Evolutionary conservation across 2,797 vertebrate species (phyloP).

Genomic region (Coendou prehensilis): DNA sequence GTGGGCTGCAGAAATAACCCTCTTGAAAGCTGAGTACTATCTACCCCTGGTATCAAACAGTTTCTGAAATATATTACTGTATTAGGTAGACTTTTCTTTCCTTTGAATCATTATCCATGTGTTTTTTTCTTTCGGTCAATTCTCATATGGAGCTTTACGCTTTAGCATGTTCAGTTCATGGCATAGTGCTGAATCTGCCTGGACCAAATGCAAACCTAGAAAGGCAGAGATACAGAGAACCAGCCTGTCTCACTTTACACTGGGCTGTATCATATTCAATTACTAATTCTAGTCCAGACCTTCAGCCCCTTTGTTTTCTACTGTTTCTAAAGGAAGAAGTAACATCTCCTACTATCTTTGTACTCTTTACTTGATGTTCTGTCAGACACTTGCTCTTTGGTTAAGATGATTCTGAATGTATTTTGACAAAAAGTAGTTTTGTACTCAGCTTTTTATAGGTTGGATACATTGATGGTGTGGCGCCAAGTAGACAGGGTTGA

Average conservation of each 20-base stretch:
- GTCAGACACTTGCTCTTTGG: background rate
- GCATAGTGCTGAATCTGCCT: background rate
- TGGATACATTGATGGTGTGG: background rate
- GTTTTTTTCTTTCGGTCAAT: background rate
- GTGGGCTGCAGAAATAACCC: background rate
- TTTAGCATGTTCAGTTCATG: background rate
- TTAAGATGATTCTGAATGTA: conserved; percentile 8
- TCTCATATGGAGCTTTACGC: conserved; percentile 34
- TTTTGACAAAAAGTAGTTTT: conserved; percentile 11
- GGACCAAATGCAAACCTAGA: conserved; percentile 2
- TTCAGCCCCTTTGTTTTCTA: background rate
- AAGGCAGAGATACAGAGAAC: background rate
- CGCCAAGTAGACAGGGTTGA: background rate
- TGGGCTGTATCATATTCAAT: background rate
- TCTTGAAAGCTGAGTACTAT: conserved; percentile 5
- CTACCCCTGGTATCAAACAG: background rate
- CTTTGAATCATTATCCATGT: conserved; percentile 28
- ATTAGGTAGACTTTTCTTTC: background rate
- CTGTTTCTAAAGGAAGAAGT: conserved; percentile 53
- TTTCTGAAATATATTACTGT: conserved; percentile 34
- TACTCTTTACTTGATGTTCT: conserved; percentile 26
- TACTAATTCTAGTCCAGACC: background rate
- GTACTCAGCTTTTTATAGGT: background rate
- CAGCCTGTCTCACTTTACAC: background rate
- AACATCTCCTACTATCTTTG: background rate